Percentiles rank a stretch among this genome's conserved stretches.
Conservation (phyloP, 1,140 invertebrate species). For the Idris sp. region DNA sequence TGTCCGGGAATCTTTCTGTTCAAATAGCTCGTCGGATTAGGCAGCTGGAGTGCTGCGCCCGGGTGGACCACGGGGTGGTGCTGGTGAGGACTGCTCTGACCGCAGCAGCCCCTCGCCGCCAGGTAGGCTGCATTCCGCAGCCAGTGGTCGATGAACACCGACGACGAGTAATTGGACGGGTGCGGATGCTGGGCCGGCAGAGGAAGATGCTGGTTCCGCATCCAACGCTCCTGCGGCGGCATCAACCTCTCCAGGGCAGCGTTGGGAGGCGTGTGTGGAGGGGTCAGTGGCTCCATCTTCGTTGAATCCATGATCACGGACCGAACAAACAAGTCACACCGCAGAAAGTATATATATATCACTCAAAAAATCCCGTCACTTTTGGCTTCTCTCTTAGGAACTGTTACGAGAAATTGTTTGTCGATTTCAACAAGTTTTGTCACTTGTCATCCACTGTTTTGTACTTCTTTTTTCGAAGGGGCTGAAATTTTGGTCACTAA, state of each 20-base stretch:
- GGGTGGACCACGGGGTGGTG: constrained; percentile 66
- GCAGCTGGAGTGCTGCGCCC: constrained; percentile 78
- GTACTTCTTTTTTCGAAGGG: too few relatives aligned
- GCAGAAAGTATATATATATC: too few relatives aligned
- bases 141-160: constrained; percentile 84
- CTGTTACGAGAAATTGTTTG: too few relatives aligned
- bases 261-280: constrained; percentile 84
- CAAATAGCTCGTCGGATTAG: constrained; percentile 75
- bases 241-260: constrained; percentile 71
- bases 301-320: constrained; percentile 59
- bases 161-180: constrained; percentile 76
- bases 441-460: too few relatives aligned
- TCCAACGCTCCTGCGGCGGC: constrained; percentile 69
- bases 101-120: constrained; percentile 69
- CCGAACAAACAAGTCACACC: too few relatives aligned
- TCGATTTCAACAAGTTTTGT: too few relatives aligned
- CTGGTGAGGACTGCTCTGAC: constrained; percentile 60
- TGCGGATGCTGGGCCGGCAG: constrained; percentile 48
- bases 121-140: constrained; percentile 83
- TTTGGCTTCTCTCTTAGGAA: too few relatives aligned
- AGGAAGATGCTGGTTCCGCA: constrained; percentile 46
- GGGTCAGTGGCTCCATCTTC: constrained; percentile 80
- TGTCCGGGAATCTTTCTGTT: not conserved
- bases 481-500: too few relatives aligned
- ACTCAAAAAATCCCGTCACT: not conserved